Evolutionary conservation across 2,888 invertebrate genomes (phyloP).

Genomic region (Thymelicus sylvestris): DNA sequence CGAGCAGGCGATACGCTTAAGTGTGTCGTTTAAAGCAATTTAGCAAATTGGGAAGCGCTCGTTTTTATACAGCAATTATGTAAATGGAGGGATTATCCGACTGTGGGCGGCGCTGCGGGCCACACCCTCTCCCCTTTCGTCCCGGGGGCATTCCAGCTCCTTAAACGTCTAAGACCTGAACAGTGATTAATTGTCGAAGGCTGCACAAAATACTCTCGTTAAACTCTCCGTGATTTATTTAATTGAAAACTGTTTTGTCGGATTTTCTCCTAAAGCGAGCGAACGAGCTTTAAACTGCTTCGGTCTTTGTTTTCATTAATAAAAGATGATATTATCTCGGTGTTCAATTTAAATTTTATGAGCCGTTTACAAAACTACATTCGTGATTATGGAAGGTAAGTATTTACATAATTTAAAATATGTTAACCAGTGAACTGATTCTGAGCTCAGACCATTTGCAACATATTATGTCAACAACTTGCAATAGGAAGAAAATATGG

Average conservation of each 20-base stretch:
- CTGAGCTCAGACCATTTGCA: no score
- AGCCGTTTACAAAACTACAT: background rate
- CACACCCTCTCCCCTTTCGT: constrained; percentile 75
- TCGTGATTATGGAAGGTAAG: no score
- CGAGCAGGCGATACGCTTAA: constrained; percentile 60
- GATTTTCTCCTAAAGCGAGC: constrained; percentile 14
- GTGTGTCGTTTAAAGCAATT: constrained; percentile 81
- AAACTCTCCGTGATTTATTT: constrained; percentile 74
- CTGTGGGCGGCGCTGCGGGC: constrained; percentile 76
- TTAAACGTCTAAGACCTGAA: constrained; percentile 73
- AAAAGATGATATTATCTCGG: constrained; percentile 13
- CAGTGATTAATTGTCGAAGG: constrained; percentile 78
- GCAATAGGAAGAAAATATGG: no score
- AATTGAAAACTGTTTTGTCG: constrained; percentile 57
- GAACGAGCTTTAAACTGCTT: constrained; percentile 9
- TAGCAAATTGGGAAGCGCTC: constrained; percentile 83
- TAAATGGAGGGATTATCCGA: constrained; percentile 84
- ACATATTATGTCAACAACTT: no score
- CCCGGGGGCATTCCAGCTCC: constrained; percentile 65
- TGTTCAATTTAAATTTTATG: background rate
- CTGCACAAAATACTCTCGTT: constrained; percentile 60
- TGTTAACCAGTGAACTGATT: no score
- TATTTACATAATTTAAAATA: no score
- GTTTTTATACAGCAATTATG: constrained; percentile 85
- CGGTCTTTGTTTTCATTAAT: constrained; percentile 20